A percentile compares a stretch with the other conserved stretches of the same genome.
phyloP scores from a whole-genome alignment of 2,888 invertebrate species.

The Chrysolina oricalcia region DNA sequence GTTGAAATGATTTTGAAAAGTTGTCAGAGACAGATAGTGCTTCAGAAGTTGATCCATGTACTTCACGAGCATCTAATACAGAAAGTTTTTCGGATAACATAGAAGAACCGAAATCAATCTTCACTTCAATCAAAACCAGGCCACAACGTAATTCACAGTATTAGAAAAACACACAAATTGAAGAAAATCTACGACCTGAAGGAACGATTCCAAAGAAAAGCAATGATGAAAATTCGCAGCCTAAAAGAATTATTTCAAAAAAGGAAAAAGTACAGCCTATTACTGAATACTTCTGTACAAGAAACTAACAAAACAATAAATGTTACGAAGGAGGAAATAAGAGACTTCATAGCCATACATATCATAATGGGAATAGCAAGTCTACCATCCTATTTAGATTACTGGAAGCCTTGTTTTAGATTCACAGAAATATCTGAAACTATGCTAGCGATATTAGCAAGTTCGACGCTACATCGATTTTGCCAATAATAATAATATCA shows the following conservation, averaged over 20 bases:
- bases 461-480: conserved; percentile 49
- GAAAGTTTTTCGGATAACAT: conserved; percentile 5
- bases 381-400: conserved; percentile 47
- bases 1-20: too few species aligned
- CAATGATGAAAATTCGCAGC: too few species aligned
- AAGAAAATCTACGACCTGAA: too few species aligned
- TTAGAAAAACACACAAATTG: conserved; percentile 9
- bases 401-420: conserved; percentile 44
- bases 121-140: conserved; percentile 15
- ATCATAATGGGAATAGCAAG: conserved; percentile 40
- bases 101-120: neutral
- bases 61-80: conserved; percentile 1
- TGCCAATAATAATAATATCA: conserved; percentile 44
- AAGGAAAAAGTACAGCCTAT: too few species aligned
- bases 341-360: too few species aligned
- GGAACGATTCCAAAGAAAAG: too few species aligned
- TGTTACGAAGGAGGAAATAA: too few species aligned
- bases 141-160: conserved; percentile 20
- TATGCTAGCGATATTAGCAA: conserved; percentile 52
- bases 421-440: conserved; percentile 41
- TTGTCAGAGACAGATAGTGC: too few species aligned
- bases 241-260: too few species aligned
- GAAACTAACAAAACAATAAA: too few species aligned
- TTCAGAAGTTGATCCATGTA: too few species aligned
- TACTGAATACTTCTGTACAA: too few species aligned